A percentile compares a stretch with the other conserved stretches of the same genome.
These are phyloP conservation scores for Drosophila gaucha DNA, from an alignment of 2,888 invertebrate genomes.

Conservation along the genomic window DNA sequence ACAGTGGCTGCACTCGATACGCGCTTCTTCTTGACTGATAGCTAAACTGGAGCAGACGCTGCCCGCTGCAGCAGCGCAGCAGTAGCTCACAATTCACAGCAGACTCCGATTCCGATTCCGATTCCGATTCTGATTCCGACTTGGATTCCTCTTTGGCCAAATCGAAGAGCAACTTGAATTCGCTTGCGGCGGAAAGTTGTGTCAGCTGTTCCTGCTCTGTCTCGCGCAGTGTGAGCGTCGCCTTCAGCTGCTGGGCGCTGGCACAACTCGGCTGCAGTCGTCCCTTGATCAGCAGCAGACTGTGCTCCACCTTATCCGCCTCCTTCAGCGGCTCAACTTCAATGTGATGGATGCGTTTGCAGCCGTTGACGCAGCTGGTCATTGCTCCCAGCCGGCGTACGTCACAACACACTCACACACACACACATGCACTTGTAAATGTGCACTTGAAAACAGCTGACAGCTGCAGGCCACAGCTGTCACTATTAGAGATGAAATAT, in stretches of 20 bases:
- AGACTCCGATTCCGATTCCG: background rate
- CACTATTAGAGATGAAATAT: background rate
- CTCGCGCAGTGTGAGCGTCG: conserved; percentile 36
- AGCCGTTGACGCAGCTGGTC: conserved; percentile 62
- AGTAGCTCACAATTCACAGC: conserved; percentile 33
- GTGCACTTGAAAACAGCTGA: conserved; percentile 21
- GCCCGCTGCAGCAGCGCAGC: conserved; percentile 62
- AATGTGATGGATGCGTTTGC: conserved; percentile 62
- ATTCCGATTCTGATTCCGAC: background rate
- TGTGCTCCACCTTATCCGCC: conserved; percentile 74
- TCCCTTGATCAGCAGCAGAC: conserved; percentile 82
- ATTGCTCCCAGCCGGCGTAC: conserved; percentile 46
- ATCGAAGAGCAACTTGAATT: conserved; percentile 81
- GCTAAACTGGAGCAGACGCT: conserved; percentile 47
- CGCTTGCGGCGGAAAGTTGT: conserved; percentile 60
- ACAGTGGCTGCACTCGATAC: conserved; percentile 87
- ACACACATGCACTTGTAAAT: background rate
- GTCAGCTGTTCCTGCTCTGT: conserved; percentile 46
- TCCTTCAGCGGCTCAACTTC: conserved; percentile 76
- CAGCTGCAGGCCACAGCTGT: conserved; percentile 31
- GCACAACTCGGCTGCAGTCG: conserved; percentile 68
- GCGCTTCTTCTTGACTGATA: conserved; percentile 50
- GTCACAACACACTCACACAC: conserved; percentile 1
- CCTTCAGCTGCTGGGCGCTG: conserved; percentile 56
- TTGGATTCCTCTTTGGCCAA: conserved; percentile 33